Evolutionary conservation across 2,113 vertebrate genomes (phyloP).

Genomic region (Numida meleagris): DNA sequence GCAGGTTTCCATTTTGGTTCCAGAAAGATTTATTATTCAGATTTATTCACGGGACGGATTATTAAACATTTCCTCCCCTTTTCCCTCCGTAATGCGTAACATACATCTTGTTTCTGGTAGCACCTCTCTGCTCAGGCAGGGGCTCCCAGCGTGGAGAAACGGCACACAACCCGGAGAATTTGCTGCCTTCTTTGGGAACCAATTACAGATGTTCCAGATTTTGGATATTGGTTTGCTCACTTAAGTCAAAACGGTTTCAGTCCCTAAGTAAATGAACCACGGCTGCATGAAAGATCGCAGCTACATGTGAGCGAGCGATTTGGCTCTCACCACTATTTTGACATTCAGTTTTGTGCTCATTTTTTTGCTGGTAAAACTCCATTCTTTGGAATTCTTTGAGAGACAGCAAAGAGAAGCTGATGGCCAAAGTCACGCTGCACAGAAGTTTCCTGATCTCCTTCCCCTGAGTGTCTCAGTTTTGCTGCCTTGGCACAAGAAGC

Average conservation of each 20-base stretch:
- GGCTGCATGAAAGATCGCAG: not conserved
- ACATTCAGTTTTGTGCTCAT: not conserved
- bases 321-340: not conserved
- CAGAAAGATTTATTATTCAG: not conserved
- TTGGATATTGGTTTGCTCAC: constrained; percentile 14
- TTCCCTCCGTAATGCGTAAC: not conserved
- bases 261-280: not conserved
- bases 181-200: not conserved
- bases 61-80: constrained; percentile 30
- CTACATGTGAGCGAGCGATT: not conserved
- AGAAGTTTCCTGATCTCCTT: not conserved
- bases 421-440: not conserved
- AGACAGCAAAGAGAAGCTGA: not conserved
- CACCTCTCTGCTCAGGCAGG: not conserved
- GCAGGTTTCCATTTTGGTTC: constrained; percentile 25
- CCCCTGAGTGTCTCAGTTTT: not conserved
- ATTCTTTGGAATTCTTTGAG: not conserved
- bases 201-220: not conserved
- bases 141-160: not conserved
- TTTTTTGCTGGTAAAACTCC: not conserved
- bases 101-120: not conserved
- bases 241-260: not conserved
- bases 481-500: not conserved
- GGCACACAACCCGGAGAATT: not conserved
- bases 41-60: not conserved